These are phyloP conservation scores for Oopsacas minuta DNA, from an alignment of 37 sponge, comb jelly and placozoan species.

Conservation along the genomic window DNA sequence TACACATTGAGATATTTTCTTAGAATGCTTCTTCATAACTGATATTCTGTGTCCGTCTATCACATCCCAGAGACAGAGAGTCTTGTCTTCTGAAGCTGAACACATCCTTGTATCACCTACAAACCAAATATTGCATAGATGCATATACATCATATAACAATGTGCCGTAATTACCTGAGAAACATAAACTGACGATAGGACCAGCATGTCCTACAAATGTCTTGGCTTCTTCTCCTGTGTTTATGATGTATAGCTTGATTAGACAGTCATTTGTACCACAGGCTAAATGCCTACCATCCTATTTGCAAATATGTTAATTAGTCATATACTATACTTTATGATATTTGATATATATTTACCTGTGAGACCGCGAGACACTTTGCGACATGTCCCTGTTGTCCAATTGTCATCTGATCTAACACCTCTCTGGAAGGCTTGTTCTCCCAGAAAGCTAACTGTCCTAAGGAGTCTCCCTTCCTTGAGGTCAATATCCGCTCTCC, in stretches of 20 bases:
- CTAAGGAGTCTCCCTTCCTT: constrained; percentile 24
- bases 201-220: constrained; percentile 72
- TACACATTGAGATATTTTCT: constrained; percentile 41
- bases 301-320: background rate
- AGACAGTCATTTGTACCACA: constrained; percentile 59
- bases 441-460: constrained; percentile 29
- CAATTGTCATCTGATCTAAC: constrained; percentile 55
- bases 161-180: constrained; percentile 21
- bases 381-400: constrained; percentile 27
- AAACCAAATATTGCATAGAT: constrained; percentile 10
- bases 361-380: constrained; percentile 49
- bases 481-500: constrained; percentile 23
- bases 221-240: constrained; percentile 50
- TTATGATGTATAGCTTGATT: constrained; percentile 50
- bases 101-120: constrained; percentile 39
- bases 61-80: constrained; percentile 77
- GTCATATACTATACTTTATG: no score
- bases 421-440: constrained; percentile 44
- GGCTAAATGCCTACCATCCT: constrained; percentile 40
- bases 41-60: constrained; percentile 50
- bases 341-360: background rate
- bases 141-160: background rate
- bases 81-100: constrained; percentile 60
- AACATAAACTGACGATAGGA: constrained; percentile 52
- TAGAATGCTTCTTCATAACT: constrained; percentile 50